Conservation (phyloP, 2,888 invertebrate species). For the Eristalis arbustorum region DNA sequence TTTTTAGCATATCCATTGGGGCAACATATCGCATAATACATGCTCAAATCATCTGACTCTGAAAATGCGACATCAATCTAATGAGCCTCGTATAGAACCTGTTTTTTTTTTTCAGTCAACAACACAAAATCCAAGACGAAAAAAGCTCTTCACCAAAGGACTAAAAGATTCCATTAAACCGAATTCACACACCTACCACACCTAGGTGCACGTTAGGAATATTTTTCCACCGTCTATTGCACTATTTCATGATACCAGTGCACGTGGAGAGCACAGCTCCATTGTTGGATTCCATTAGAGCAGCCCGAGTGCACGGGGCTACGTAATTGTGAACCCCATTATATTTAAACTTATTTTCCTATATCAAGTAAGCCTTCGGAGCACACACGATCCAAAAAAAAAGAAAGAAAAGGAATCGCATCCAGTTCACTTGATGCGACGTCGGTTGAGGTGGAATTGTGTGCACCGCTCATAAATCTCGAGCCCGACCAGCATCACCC, state of each 20-base stretch:
- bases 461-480: not conserved
- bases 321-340: conserved; percentile 61
- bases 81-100: too few relatives aligned
- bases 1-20: too few relatives aligned
- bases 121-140: not conserved
- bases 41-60: too few relatives aligned
- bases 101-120: not conserved
- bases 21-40: too few relatives aligned
- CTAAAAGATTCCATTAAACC: not conserved
- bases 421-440: conserved; percentile 48
- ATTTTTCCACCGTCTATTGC: not conserved
- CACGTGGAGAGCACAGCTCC: not conserved
- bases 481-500: not conserved
- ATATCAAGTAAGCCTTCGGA: conserved; percentile 42
- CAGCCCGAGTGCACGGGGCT: conserved; percentile 15
- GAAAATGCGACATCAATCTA: too few relatives aligned
- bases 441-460: conserved; percentile 46
- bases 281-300: conserved; percentile 58
- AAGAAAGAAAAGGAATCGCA: conserved; percentile 24
- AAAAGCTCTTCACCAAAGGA: not conserved
- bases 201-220: not conserved
- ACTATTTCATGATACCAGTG: not conserved
- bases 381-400: not conserved
- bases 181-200: not conserved
- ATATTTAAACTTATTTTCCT: conserved; percentile 62